phyloP scores from a whole-genome alignment of 1,140 invertebrate species.

The Polypedilum pembai region DNA sequence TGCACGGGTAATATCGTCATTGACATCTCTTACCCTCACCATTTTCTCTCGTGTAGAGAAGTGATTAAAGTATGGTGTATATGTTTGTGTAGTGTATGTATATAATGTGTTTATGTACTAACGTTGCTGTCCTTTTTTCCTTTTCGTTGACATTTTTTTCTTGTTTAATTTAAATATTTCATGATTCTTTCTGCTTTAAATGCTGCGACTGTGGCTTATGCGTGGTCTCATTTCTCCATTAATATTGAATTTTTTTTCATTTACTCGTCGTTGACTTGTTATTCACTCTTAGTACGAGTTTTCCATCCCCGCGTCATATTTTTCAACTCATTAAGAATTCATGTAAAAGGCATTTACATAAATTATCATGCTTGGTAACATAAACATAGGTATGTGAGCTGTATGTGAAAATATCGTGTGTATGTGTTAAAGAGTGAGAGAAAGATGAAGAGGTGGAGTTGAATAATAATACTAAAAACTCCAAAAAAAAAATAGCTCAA shows the following conservation, averaged over 20 bases:
- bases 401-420: too few species aligned
- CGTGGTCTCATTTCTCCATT: neutral
- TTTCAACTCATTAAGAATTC: conserved; percentile 25
- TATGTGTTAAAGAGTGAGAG: neutral
- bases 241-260: neutral
- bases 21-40: too few species aligned
- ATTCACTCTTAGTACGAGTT: neutral
- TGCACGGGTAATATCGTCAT: too few species aligned
- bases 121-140: neutral
- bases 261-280: neutral
- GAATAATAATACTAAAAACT: neutral
- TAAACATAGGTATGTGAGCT: neutral
- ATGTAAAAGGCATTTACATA: conserved; percentile 27
- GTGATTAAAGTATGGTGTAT: too few species aligned
- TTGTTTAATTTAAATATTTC: neutral
- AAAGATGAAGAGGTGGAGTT: too few species aligned
- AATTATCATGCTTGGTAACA: conserved; percentile 15
- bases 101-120: too few species aligned
- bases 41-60: too few species aligned
- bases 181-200: neutral
- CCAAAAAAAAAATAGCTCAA: too few species aligned
- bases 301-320: neutral
- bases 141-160: neutral
- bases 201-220: neutral
- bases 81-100: too few species aligned